A percentile compares a stretch with the other conserved stretches of the same genome.
These are phyloP conservation scores for Nesidiocoris tenuis DNA, from an alignment of 2,888 invertebrate species.

Conservation along the genomic window DNA sequence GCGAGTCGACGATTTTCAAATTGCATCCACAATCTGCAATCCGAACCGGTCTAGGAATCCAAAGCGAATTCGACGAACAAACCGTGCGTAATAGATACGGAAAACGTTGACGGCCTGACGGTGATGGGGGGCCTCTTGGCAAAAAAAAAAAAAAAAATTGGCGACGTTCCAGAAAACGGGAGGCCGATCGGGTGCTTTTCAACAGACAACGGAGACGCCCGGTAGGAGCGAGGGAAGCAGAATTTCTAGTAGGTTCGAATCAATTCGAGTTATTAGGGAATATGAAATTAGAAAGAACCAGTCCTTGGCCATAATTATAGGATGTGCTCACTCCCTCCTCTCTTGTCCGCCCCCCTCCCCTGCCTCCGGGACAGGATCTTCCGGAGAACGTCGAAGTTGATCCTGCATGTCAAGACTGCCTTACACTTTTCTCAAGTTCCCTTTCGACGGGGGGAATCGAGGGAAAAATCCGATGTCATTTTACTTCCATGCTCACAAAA, in stretches of 20 bases:
- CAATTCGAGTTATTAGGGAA: slow-evolving; percentile 34
- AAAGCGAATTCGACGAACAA: neutral
- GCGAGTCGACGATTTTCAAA: too few species aligned
- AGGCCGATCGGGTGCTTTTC: slow-evolving; percentile 15
- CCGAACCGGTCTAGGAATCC: neutral
- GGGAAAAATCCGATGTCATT: too few species aligned
- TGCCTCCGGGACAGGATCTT: neutral
- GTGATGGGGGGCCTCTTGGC: neutral
- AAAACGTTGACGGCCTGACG: neutral
- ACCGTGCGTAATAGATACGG: neutral
- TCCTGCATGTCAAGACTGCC: neutral
- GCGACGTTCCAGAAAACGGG: slow-evolving; percentile 19
- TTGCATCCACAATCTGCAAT: neutral
- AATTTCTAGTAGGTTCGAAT: slow-evolving; percentile 33
- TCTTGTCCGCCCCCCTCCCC: slow-evolving; percentile 5
- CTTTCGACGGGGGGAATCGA: neutral
- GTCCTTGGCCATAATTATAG: slow-evolving; percentile 34
- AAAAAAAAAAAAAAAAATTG: slow-evolving; percentile 11
- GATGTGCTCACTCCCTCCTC: slow-evolving; percentile 30
- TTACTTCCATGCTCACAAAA: too few species aligned
- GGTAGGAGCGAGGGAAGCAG: slow-evolving; percentile 1
- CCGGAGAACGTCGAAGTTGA: neutral
- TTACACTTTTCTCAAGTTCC: neutral
- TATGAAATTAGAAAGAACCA: slow-evolving; percentile 36
- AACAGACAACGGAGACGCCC: neutral